Base-by-base conservation (phyloP, 2,888 invertebrate species). In the Drosophila recens region DNA sequence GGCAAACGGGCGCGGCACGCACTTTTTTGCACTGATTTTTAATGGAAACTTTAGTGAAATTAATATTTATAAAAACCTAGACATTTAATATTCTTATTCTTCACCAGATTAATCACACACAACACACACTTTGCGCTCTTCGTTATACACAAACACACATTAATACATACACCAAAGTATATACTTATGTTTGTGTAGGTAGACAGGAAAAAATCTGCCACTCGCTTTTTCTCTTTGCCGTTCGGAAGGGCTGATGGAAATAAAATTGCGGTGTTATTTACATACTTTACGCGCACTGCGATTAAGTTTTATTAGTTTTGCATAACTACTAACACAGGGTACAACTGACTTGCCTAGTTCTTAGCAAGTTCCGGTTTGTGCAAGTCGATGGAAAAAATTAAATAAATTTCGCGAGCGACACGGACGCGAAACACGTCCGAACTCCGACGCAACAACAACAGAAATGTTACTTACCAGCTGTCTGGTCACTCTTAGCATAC, bases 181-280 rank as follows among this genome's bases (percentile, higher is more conserved):
- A 69, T 80, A 67, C 68, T 69, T 66, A 69, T 76, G 86, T 81
- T 79, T 85, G 88, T 83, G 73, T 86, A 86, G 89, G 84, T 84
- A 84, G 89, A 84, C 89, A 87, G 79, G 81, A 86, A 87, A 80
- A 84, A 85, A 85, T 85, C 89, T 83, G 84, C 87, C 79, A 80
- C 84, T 84, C 89, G 86, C 72, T 86, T 86, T 71, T 72, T 79
- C 69, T 80, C 64, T 82, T 64, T 67, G 67, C 48, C 56, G 53
- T 67, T 67, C 45, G 34, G 9, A 67, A 67, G 64, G 42, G 54
- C 59, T 62, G 68, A 64, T 65, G 58, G 30, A 58, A 51, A 67
- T 62, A 40, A 69, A 67, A 64, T 70, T 70, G 56, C 56, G 62
- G 58, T 67, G 52, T 68, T 72, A 56, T 74, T 72, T 69, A 82